Conservation (phyloP, 2,888 invertebrate genomes). For the Zaprionus bogoriensis region DNA sequence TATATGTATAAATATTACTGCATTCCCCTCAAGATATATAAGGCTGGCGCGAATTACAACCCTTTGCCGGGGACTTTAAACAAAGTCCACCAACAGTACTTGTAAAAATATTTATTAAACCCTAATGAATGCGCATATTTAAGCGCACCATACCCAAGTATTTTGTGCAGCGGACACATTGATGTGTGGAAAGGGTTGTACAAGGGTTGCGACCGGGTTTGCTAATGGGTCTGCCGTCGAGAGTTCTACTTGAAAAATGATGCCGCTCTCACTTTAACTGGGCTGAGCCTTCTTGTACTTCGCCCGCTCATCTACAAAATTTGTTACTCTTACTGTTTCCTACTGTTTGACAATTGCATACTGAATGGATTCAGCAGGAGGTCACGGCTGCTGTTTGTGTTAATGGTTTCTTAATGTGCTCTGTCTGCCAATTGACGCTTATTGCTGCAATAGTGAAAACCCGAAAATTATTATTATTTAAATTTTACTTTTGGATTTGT, state of each 20-base stretch:
- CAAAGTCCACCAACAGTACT: conserved; percentile 50
- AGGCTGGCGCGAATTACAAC: conserved; percentile 47
- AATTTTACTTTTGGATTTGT: conserved; percentile 75
- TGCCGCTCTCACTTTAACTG: conserved; percentile 58
- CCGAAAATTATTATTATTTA: conserved; percentile 74
- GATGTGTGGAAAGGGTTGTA: neutral
- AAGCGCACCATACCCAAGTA: conserved; percentile 25
- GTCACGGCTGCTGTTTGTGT: conserved; percentile 54
- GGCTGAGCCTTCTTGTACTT: conserved; percentile 65
- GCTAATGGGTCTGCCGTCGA: conserved; percentile 28
- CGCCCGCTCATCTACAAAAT: conserved; percentile 64
- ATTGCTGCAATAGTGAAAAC: conserved; percentile 39
- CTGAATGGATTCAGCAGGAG: neutral
- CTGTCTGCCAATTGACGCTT: conserved; percentile 27
- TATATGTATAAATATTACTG: no score
- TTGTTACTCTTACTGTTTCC: conserved; percentile 49
- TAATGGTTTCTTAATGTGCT: conserved; percentile 75
- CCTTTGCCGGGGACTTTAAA: conserved; percentile 29
- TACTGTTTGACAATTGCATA: conserved; percentile 49
- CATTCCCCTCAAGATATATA: no score
- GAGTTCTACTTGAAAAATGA: conserved; percentile 71
- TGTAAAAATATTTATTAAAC: conserved; percentile 70
- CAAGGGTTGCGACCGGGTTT: no score
- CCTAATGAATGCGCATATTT: conserved; percentile 77
- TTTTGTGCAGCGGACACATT: conserved; percentile 7